A percentile compares a stretch with the other conserved stretches of the same genome.
phyloP scores from a whole-genome alignment of 2,113 vertebrate genomes.

The Zingel zingel region DNA sequence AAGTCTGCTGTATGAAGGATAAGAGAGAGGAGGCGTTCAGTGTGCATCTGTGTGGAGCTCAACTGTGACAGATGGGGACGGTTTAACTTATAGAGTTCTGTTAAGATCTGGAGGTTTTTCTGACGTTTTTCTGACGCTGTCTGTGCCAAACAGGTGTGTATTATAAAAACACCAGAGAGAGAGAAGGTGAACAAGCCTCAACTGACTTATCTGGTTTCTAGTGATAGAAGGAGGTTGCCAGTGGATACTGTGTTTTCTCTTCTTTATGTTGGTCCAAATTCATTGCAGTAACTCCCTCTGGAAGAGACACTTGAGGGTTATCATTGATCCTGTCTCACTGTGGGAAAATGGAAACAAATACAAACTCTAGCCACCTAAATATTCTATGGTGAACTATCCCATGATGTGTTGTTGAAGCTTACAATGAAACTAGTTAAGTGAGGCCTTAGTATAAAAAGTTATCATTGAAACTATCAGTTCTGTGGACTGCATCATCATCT shows the following conservation, averaged over 20 bases:
- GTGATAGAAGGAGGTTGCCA: constrained; percentile 44
- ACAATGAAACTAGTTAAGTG: constrained; percentile 1
- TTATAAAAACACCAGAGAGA: constrained; percentile 76
- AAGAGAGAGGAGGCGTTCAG: constrained; percentile 74
- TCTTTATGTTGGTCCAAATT: constrained; percentile 23
- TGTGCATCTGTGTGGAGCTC: constrained; percentile 82
- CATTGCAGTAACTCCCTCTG: constrained; percentile 17
- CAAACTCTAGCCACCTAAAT: background rate
- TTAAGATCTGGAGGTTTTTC: constrained; percentile 85
- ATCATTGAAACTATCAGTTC: background rate
- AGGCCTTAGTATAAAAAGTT: background rate
- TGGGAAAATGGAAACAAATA: constrained; percentile 26
- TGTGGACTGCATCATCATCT: background rate
- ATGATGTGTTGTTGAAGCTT: background rate
- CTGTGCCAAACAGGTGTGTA: constrained; percentile 86
- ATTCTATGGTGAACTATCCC: background rate
- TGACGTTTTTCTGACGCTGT: constrained; percentile 77
- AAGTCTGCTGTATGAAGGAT: constrained; percentile 80
- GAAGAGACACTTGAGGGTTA: constrained; percentile 3
- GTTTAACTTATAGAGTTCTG: constrained; percentile 89
- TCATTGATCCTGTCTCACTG: constrained; percentile 14
- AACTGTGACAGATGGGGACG: constrained; percentile 86
- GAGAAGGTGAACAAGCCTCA: constrained; percentile 69
- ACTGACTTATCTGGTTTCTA: constrained; percentile 66
- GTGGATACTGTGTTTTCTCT: constrained; percentile 11